Evolutionary conservation across 37 sponge, comb jelly and placozoan species (phyloP).

Genomic region (Beroe ovata): DNA sequence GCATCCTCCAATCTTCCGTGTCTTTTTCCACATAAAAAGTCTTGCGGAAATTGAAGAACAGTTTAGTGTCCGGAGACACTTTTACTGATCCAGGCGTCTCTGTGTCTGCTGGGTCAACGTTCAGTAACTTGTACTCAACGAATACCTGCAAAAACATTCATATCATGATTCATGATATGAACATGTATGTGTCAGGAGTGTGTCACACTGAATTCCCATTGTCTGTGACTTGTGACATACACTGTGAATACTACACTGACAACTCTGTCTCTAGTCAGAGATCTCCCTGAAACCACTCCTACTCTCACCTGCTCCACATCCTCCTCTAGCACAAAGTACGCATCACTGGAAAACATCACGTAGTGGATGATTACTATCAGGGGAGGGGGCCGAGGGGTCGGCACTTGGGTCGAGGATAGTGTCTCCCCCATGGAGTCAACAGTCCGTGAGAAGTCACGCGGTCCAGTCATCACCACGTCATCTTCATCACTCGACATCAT

Average conservation of each 20-base stretch:
- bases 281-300: too few relatives aligned
- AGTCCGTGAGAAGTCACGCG: conserved; percentile 22
- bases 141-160: too few relatives aligned
- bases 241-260: too few relatives aligned
- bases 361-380: conserved; percentile 60
- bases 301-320: not conserved
- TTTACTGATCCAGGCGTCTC: conserved; percentile 50
- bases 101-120: conserved; percentile 48
- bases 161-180: too few relatives aligned
- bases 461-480: conserved; percentile 27
- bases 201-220: too few relatives aligned
- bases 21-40: conserved; percentile 29
- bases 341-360: not conserved
- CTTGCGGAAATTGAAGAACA: conserved; percentile 55
- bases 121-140: conserved; percentile 57
- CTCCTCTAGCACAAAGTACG: conserved; percentile 25
- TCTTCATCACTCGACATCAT: conserved; percentile 54
- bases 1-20: conserved; percentile 25
- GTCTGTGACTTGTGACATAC: too few relatives aligned
- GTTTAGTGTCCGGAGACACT: conserved; percentile 16
- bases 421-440: conserved; percentile 36
- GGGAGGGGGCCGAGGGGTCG: conserved; percentile 43
- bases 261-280: too few relatives aligned
- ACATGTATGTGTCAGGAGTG: too few relatives aligned
- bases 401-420: conserved; percentile 27